phyloP scores from a whole-genome alignment of 2,888 invertebrate genomes.

The Cistogaster globosa region DNA sequence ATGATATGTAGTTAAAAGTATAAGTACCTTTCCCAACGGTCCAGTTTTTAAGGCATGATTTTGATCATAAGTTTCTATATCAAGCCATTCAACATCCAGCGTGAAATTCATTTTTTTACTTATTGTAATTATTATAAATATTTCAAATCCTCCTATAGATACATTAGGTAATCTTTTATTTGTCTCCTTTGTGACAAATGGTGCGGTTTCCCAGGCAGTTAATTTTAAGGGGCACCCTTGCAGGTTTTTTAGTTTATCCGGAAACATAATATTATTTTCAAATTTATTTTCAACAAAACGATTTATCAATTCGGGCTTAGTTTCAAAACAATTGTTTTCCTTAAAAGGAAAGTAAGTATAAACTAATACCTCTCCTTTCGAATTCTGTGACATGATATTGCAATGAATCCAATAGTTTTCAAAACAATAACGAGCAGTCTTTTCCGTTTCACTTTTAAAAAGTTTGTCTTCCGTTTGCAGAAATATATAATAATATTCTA shows the following conservation, averaged over 20 bases:
- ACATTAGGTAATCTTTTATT: constrained; percentile 15
- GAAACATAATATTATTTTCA: constrained; percentile 73
- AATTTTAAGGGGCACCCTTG: constrained; percentile 72
- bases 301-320: constrained; percentile 73
- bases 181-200: constrained; percentile 37
- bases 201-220: constrained; percentile 66
- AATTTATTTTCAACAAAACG: constrained; percentile 72
- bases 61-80: constrained; percentile 30
- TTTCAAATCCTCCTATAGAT: constrained; percentile 72
- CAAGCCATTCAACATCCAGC: constrained; percentile 62
- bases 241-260: constrained; percentile 75
- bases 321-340: constrained; percentile 70
- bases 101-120: constrained; percentile 75
- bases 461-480: constrained; percentile 75
- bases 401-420: constrained; percentile 77
- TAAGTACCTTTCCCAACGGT: constrained; percentile 24
- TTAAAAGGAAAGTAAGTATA: constrained; percentile 78
- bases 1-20: background rate
- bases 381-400: constrained; percentile 77
- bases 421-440: constrained; percentile 78
- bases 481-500: constrained; percentile 78
- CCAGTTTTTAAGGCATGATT: constrained; percentile 3
- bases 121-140: constrained; percentile 71
- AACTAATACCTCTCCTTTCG: constrained; percentile 75
- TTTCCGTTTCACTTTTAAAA: constrained; percentile 73